Evolutionary conservation across 1,140 invertebrate genomes (phyloP).

Genomic region (Chionoecetes opilio): DNA sequence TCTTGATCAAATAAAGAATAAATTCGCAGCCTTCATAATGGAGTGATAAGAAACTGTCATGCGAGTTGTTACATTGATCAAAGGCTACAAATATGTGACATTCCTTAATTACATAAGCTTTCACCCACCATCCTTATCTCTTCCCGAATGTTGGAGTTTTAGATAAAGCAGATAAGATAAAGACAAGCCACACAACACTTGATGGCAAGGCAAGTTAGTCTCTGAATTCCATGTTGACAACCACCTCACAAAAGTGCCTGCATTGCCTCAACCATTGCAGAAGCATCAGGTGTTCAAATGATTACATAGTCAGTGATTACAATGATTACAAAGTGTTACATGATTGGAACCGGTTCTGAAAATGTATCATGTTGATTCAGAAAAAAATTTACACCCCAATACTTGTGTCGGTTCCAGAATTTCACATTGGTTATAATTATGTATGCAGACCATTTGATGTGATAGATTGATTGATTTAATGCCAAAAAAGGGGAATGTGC

Average conservation of each 20-base stretch:
- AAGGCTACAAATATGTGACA: too few species aligned
- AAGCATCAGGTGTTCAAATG: neutral
- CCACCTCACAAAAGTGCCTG: neutral
- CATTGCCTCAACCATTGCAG: neutral
- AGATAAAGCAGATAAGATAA: slow-evolving; percentile 70
- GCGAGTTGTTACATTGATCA: too few species aligned
- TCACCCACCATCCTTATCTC: neutral
- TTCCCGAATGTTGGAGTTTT: neutral
- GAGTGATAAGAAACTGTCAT: too few species aligned
- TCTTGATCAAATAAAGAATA: too few species aligned
- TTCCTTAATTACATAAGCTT: neutral
- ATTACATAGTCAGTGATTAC: neutral
- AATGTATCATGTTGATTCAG: neutral
- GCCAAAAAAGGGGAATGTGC: too few species aligned
- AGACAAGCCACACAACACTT: neutral
- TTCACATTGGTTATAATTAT: neutral
- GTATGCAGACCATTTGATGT: neutral
- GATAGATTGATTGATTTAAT: too few species aligned
- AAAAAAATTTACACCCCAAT: neutral
- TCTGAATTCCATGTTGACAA: neutral
- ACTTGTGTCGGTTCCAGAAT: neutral
- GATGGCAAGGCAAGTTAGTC: neutral
- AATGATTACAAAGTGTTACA: too few species aligned
- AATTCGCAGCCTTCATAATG: too few species aligned
- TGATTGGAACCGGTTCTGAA: neutral